Evolutionary conservation across 1,140 invertebrate species (phyloP), one percentile per base, ranked within the genome.

Genomic region (Pantala flavescens): DNA sequence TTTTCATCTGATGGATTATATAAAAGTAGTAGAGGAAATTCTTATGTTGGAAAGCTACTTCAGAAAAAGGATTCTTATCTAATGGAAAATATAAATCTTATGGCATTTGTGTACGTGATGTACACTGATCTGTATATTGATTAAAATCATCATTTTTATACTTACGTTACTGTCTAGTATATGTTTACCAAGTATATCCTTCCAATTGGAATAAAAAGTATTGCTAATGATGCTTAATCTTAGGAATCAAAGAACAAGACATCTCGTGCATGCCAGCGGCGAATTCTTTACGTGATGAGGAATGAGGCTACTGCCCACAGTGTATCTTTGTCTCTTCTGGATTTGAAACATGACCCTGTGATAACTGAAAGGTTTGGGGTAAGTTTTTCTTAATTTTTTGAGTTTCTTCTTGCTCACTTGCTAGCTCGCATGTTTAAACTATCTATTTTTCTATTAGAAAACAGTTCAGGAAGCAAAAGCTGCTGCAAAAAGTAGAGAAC

Each of bases 201-300:
- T n/a, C n/a, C n/a, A n/a, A n/a, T n/a, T n/a, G n/a, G n/a, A n/a
- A n/a, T n/a, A n/a, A n/a, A 36, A 36, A 36, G 28, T 36, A 9
- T 36, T 2, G 2, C 2, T 36, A 36, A 36, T 36, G 2, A 36
- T 36, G 3, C 12, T 14, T 19, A 16, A 16, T 63, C 12, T 63
- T 77, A 76, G 81, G 83, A 71, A 28, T 87, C 86, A 12, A 79
- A 82, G 24, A 89, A 91, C 77, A 93, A 93, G 81, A 92, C 91
- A 0, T 88, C 89, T 0, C 79, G 84, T 71, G 89, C 91, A 0
- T 91, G 90, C 81, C 87, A 90, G 75, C 81, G 91, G 10, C 82
- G 91, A 23, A 81, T 90, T 2, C 79, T 85, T 10, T 89, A 88
- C 77, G 87, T 90, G 82, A 79, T 89, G 80, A 88, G 88, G 77